phyloP scores from a whole-genome alignment of 2,888 invertebrate genomes.

The Noctua pronuba region DNA sequence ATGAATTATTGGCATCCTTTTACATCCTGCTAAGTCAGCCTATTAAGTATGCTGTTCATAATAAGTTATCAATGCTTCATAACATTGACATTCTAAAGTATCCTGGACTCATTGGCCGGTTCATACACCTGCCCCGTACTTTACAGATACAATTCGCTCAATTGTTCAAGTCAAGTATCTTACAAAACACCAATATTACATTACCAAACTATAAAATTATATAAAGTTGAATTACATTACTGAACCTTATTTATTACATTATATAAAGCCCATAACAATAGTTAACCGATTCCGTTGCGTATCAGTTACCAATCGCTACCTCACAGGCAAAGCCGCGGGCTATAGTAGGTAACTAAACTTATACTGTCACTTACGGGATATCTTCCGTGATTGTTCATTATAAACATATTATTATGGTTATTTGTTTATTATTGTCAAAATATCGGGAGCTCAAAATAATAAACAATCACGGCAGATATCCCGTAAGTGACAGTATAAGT shows the following conservation, averaged over 20 bases:
- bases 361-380: too few species aligned
- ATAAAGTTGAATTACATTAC: slow-evolving; percentile 2
- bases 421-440: too few species aligned
- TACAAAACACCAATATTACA: neutral
- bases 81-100: neutral
- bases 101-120: neutral
- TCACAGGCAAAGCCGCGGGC: neutral
- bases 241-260: slow-evolving; percentile 13
- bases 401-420: too few species aligned
- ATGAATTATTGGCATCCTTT: neutral
- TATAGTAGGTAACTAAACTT: neutral
- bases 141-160: neutral
- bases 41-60: neutral
- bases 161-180: neutral
- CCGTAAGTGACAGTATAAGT: too few species aligned
- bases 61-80: too few species aligned
- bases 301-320: slow-evolving; percentile 5
- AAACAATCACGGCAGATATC: too few species aligned
- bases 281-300: slow-evolving; percentile 6
- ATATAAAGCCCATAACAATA: slow-evolving; percentile 12
- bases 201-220: slow-evolving; percentile 1
- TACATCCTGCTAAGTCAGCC: neutral
- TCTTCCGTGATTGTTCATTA: too few species aligned
- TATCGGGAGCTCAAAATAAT: too few species aligned
- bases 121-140: too few species aligned